Conservation (phyloP, 2,888 invertebrate species). For the Euspilapteryx auroguttella region DNA sequence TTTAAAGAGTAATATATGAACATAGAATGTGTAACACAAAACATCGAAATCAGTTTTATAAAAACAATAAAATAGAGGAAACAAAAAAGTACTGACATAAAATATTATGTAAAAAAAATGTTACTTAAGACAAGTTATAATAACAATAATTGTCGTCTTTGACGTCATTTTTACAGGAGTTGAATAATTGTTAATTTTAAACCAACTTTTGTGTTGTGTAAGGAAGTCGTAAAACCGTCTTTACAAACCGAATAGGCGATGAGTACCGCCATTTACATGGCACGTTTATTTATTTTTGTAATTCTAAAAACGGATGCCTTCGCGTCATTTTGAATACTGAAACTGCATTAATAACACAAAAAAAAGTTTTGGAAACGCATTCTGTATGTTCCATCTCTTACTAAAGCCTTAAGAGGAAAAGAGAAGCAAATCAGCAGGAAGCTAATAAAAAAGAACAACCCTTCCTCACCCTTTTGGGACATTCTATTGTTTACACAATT, state of each 20-base stretch:
- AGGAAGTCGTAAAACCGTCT: constrained; percentile 50
- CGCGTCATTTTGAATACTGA: constrained; percentile 52
- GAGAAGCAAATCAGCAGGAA: constrained; percentile 38
- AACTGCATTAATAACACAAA: constrained; percentile 32
- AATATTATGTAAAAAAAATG: no score
- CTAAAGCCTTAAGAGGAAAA: constrained; percentile 18
- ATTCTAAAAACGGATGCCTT: constrained; percentile 54
- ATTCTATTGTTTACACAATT: constrained; percentile 39
- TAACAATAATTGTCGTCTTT: no score
- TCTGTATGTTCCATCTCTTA: constrained; percentile 19
- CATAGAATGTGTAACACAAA: no score
- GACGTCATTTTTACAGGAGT: no score
- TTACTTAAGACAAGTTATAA: no score
- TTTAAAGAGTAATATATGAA: no score
- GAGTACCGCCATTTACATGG: constrained; percentile 11
- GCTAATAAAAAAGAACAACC: constrained; percentile 55
- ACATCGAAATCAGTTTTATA: no score
- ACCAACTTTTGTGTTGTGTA: constrained; percentile 21
- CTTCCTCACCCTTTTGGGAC: constrained; percentile 51
- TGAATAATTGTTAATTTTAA: constrained; percentile 2
- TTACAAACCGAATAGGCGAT: constrained; percentile 33
- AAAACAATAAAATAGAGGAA: no score
- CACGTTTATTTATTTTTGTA: constrained; percentile 40
- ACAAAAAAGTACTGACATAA: no score
- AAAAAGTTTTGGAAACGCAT: constrained; percentile 13